Base-by-base conservation (phyloP, 1,140 invertebrate species). In the Zaprionus gabonicus region DNA sequence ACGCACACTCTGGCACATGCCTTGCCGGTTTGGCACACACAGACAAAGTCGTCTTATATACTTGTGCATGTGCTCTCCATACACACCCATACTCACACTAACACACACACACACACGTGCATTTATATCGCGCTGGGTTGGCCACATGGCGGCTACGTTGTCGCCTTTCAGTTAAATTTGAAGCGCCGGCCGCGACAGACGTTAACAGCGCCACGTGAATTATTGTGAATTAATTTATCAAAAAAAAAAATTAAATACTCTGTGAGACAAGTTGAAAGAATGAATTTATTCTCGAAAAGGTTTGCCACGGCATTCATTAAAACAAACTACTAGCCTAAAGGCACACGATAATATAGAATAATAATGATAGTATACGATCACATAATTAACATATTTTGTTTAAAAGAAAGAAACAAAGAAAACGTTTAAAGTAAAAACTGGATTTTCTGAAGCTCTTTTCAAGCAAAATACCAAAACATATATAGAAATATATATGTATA, bases 131-230 rank as follows among this genome's bases (percentile, higher is more conserved):
- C 41, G 17, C 57, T 78, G 59, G 58, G 44, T 46, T 68, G 63
- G 68, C 78, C 74, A 80, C 78, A 77, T 80, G 77, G 77, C 78
- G 53, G 60, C 74, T 62, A 71, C 73, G 58, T 49, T 59, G 67
- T 57, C 53, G 66, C 51, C 63, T 68, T 82, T 87, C 67, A 88
- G 78, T 87, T 73, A 41, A 80, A 79, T 79, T 79, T 74, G 56
- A 81, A 84, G 75, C 80, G 84, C 84, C 84, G 84, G 85, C 74
- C 66, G 85, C 76, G 58, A 78, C 65, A 82, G 84, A 88, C 82
- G 84, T 86, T 72, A 65, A 41, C 13, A 53, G 38, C 41, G 49
- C 81, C 84, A 84, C 85, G 85, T 88, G 84, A 75, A 70, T 69
- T 69, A 70, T 69, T 69, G 57, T 56, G 46, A 56, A 71, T 69